Evolutionary conservation across 2,113 vertebrate species (phyloP).

Genomic region (Xyliphius kryptos): DNA sequence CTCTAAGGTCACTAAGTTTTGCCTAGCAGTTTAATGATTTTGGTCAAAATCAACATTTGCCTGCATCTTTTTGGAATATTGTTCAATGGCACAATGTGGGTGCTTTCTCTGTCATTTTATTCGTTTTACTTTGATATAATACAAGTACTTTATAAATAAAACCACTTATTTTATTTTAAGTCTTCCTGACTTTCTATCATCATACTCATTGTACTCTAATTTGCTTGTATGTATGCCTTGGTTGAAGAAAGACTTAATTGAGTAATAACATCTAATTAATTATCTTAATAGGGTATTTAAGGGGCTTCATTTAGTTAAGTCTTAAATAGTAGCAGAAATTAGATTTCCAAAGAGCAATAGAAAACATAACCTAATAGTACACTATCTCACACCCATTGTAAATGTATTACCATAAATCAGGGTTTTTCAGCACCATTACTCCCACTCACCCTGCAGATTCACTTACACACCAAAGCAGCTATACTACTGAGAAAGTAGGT

Average conservation of each 20-base stretch:
- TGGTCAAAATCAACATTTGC: not conserved
- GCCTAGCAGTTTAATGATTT: not conserved
- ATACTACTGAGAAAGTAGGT: too few species aligned
- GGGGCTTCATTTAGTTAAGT: not conserved
- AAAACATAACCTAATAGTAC: constrained; percentile 13
- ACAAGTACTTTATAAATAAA: not conserved
- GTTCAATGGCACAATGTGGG: not conserved
- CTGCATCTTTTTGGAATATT: not conserved
- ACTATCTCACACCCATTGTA: too few species aligned
- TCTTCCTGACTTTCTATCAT: not conserved
- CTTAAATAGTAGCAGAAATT: constrained; percentile 14
- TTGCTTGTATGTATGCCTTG: constrained; percentile 3
- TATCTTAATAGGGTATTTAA: constrained; percentile 4
- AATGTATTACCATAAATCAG: too few species aligned
- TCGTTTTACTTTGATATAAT: not conserved
- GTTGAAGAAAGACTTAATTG: constrained; percentile 1
- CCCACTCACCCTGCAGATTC: too few species aligned
- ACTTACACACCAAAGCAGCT: too few species aligned
- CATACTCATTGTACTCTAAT: not conserved
- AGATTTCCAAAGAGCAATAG: not conserved
- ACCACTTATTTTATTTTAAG: not conserved
- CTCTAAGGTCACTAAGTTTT: not conserved
- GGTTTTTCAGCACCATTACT: too few species aligned
- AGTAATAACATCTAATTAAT: constrained; percentile 11
- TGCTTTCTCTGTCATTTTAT: not conserved